Percentiles rank a stretch among this genome's conserved stretches.
Evolutionary conservation across 2,888 invertebrate species (phyloP).

Genomic region (Andricus curvator): DNA sequence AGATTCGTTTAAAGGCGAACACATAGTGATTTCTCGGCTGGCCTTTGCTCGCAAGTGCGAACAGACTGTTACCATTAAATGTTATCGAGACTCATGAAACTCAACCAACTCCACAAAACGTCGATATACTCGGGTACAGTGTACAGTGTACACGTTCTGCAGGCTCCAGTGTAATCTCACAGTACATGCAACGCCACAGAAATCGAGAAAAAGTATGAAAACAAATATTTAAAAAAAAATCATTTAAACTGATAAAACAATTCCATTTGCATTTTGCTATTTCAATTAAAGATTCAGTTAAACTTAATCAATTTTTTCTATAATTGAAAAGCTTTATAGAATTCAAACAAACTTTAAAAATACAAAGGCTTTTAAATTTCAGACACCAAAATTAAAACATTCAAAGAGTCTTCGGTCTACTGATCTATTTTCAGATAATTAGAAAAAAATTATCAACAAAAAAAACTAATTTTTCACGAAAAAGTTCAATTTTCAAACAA

Average conservation of each 20-base stretch:
- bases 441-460: too few relatives aligned
- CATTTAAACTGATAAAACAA: background rate
- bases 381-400: too few relatives aligned
- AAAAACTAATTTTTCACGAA: too few relatives aligned
- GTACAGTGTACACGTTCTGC: background rate
- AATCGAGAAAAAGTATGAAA: background rate
- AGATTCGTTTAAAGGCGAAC: conserved; percentile 35
- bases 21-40: conserved; percentile 29
- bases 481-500: too few relatives aligned
- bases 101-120: conserved; percentile 5
- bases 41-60: conserved; percentile 34
- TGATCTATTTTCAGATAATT: too few relatives aligned
- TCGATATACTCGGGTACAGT: background rate
- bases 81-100: conserved; percentile 27
- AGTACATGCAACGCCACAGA: background rate
- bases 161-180: background rate
- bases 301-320: too few relatives aligned
- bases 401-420: too few relatives aligned
- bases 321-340: too few relatives aligned
- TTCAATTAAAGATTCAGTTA: too few relatives aligned
- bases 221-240: background rate
- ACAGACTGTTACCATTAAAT: conserved; percentile 30
- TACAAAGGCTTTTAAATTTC: too few relatives aligned
- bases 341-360: too few relatives aligned
- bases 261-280: background rate